Base-by-base conservation (phyloP, 2,888 invertebrate species). In the Temnothorax ravouxi region DNA sequence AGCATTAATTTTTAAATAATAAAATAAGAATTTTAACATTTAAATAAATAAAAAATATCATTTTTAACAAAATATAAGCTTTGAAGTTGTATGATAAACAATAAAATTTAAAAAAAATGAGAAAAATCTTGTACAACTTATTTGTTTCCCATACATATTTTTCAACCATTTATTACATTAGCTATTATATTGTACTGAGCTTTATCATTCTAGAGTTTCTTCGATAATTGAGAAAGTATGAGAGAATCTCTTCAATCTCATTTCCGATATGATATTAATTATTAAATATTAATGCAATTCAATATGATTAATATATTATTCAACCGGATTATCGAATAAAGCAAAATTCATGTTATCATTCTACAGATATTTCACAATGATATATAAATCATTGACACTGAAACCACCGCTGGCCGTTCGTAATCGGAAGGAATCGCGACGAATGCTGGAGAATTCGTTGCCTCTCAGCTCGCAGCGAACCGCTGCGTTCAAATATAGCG, bases 401-500 rank as follows among this genome's bases (percentile, higher is more conserved):
- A 52, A 47, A 56, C 25, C 21, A 56, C 25, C 21, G 56, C 3
- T 29, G 44, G 3, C 1, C 21, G 11, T 47, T 59, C 34, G 18
- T 56, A 34, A 79, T 44, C 13, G 44, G 11, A 15, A 56, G 34
- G 34, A 44, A 13, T 59, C 29, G 74, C 56, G 75, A 74, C 34
- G 34, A 34, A 44, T 71, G 74, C 5, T 8, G 29, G 41, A 18
- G 21, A 21, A 47, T 34, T 77, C 52, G 67, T 4, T 66, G 44
- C 38, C 41, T 66, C n/a, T 34, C 54, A 56, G 15, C 56, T 56
- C 44, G 34, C 47, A 21, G 18, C 34, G 6, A 44, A 56, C 18
- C 54, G 25, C 6, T n/a, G 52, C n/a, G 21, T 41, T 52, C 54
- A 59, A 79, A 79, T 67, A 34, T 41, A 69, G 21, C 50, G n/a